phyloP scores from a whole-genome alignment of 37 sponge, comb jelly and placozoan species.

The Lycopodina hypogea region DNA sequence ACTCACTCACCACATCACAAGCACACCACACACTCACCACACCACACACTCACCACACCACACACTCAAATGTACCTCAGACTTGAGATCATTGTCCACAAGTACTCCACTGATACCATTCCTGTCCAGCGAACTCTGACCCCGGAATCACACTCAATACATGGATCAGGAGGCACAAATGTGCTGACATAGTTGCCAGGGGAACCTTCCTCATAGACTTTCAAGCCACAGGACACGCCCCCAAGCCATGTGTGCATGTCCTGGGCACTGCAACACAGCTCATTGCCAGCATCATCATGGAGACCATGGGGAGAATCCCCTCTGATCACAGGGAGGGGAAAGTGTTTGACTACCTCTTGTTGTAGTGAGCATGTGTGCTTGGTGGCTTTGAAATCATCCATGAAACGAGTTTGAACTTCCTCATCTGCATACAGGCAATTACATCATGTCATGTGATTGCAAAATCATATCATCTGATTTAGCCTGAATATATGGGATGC shows the following conservation, averaged over 20 bases:
- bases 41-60: too few relatives aligned
- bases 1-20: too few relatives aligned
- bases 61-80: conserved; percentile 30
- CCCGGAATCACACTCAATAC: conserved; percentile 8
- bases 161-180: conserved; percentile 36
- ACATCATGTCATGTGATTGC: too few relatives aligned
- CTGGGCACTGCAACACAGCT: conserved; percentile 23
- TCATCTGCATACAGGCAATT: neutral
- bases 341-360: conserved; percentile 7
- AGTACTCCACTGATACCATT: conserved; percentile 43
- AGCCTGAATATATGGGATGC: too few relatives aligned
- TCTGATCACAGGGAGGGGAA: conserved; percentile 14
- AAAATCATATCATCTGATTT: too few relatives aligned
- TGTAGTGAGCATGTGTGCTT: neutral
- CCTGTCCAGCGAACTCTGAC: conserved; percentile 54
- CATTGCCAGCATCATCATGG: neutral
- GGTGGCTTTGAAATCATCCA: conserved; percentile 20
- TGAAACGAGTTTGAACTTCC: conserved; percentile 13
- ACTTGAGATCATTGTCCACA: conserved; percentile 9
- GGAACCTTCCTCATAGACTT: neutral
- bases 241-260: conserved; percentile 71
- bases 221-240: conserved; percentile 36
- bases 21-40: too few relatives aligned
- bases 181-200: conserved; percentile 55
- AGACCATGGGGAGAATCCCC: conserved; percentile 25